phyloP scores from a whole-genome alignment of 2,888 invertebrate species.

The Anthophora plumipes region DNA sequence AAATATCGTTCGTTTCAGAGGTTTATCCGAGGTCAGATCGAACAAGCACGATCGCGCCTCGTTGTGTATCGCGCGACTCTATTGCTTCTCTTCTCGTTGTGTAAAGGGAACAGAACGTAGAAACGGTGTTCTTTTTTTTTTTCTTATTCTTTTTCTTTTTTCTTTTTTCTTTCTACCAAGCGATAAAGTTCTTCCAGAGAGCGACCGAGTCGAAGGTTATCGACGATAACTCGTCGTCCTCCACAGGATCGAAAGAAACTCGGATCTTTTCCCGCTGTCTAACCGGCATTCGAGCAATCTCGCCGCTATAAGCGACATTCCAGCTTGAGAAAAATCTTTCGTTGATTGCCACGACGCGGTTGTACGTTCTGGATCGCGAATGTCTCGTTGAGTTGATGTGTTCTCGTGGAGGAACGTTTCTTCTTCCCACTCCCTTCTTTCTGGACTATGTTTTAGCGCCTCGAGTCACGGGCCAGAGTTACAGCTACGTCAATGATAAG shows the following conservation, averaged over 20 bases:
- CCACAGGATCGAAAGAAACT: slow-evolving; percentile 52
- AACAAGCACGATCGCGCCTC: neutral
- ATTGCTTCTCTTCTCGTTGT: neutral
- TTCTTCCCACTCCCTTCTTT: too few relatives aligned
- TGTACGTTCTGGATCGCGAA: slow-evolving; percentile 34
- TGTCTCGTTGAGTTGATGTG: slow-evolving; percentile 21
- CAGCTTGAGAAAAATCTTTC: slow-evolving; percentile 44
- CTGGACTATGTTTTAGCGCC: slow-evolving; percentile 45
- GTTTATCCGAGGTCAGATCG: slow-evolving; percentile 33
- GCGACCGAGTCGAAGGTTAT: slow-evolving; percentile 45
- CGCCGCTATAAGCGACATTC: slow-evolving; percentile 40
- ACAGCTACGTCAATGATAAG: slow-evolving; percentile 41
- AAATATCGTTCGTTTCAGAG: slow-evolving; percentile 21
- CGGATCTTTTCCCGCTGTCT: slow-evolving; percentile 61
- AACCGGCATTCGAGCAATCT: slow-evolving; percentile 72
- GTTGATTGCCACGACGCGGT: slow-evolving; percentile 36
- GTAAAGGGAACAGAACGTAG: neutral
- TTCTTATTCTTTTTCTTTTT: too few relatives aligned
- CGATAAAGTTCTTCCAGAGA: slow-evolving; percentile 31
- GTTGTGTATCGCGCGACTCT: slow-evolving; percentile 15
- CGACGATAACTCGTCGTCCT: slow-evolving; percentile 53
- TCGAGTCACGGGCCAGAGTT: slow-evolving; percentile 23
- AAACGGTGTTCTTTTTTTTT: too few relatives aligned
- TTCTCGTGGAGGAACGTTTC: too few relatives aligned
- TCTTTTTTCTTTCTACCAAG: slow-evolving; percentile 28